Base-by-base conservation (phyloP, 2,113 vertebrate genomes). In the Eulemur macaco region DNA sequence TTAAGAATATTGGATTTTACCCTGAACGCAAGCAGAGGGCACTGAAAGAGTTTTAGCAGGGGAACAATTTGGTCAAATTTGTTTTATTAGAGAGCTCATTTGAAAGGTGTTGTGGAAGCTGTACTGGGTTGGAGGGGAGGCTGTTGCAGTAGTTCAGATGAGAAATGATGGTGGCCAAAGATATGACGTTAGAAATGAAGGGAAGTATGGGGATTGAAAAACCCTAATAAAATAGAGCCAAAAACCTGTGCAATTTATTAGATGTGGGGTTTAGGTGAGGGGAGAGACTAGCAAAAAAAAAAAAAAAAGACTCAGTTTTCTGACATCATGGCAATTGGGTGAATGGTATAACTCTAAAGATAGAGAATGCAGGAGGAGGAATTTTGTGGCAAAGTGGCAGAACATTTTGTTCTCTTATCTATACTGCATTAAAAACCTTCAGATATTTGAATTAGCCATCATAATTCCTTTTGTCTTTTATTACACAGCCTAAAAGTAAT, bases 381-480 rank as follows among this genome's bases (percentile, higher is more conserved):
- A 69, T 60, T 94, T 89, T 78, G 23, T 64, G 45, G 50, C 5
- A 25, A 60, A 47, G 37, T 71, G 52, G 29, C 6, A 81, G 66
- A 88, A 76, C 31, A 81, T 76, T 84, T 74, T 89, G 64, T 96
- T 68, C 15, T 80, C 29, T 81, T 74, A 18, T 76, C 58, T 86
- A 31, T 76, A n/a, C 11, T 69, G 25, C 25, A 86, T 96, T 78
- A 73, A 80, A 85, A 96, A 76, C 50, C 15, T 86, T 50, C 78
- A 84, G 25, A 31, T 47, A 15, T 39, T 81, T 86, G 21, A 86
- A 69, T 80, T 91, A 94, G 85, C 66, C 5, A 12, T n/a, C 27
- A 29, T 86, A 76, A 86, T 63, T 82, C 42, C 13, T 86, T 92
- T 58, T 81, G 68, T 50, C 64, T 90, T 92, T 94, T 85, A 89